A percentile compares a stretch with the other conserved stretches of the same genome.
These are phyloP conservation scores for Perccottus glenii DNA, from an alignment of 2,113 vertebrate species.

Conservation along the genomic window DNA sequence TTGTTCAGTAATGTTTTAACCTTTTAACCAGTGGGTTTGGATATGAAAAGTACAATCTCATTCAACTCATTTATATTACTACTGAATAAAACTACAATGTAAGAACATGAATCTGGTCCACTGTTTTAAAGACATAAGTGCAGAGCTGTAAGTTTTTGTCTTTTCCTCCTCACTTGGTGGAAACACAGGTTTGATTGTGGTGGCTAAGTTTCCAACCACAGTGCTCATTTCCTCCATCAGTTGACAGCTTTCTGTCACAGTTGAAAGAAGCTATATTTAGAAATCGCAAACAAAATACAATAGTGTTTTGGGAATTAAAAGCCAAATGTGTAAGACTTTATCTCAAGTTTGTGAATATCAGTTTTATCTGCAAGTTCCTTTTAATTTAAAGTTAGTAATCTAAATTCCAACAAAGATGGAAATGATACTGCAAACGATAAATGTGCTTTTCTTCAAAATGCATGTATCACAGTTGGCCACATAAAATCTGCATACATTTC, in stretches of 20 bases:
- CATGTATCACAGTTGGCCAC: too few species aligned
- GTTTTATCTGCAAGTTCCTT: too few species aligned
- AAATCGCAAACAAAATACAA: neutral
- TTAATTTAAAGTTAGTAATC: too few species aligned
- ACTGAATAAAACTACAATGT: constrained; percentile 88
- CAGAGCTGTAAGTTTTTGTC: neutral
- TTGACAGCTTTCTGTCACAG: constrained; percentile 24
- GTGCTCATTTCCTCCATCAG: constrained; percentile 33
- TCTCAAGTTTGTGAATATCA: too few species aligned
- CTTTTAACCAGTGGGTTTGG: constrained; percentile 44
- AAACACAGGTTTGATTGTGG: constrained; percentile 46
- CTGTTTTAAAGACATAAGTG: neutral
- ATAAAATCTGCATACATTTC: too few species aligned
- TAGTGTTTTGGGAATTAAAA: neutral
- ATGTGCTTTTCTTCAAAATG: too few species aligned
- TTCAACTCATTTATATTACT: constrained; percentile 85
- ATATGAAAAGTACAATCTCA: constrained; percentile 60
- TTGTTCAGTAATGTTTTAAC: constrained; percentile 47
- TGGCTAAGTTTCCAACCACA: constrained; percentile 71
- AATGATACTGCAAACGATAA: too few species aligned
- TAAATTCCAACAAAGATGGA: too few species aligned
- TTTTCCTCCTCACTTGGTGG: constrained; percentile 25
- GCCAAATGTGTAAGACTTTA: too few species aligned
- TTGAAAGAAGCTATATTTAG: constrained; percentile 62
- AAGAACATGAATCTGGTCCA: constrained; percentile 16